Evolutionary conservation across 2,888 invertebrate genomes (phyloP).

Genomic region (Syritta pipiens): DNA sequence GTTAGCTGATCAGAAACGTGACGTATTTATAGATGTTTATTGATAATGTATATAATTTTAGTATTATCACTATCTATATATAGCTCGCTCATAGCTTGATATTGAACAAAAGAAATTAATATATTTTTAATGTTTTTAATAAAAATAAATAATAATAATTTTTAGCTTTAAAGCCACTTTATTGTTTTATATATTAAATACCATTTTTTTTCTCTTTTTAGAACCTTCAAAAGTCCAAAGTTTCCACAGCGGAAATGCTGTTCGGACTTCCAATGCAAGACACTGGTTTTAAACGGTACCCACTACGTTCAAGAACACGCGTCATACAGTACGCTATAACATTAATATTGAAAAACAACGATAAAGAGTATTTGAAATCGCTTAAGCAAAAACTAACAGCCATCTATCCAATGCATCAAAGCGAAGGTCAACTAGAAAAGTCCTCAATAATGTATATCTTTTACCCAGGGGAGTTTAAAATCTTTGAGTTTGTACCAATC

Average conservation of each 20-base stretch:
- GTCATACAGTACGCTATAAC: slow-evolving; percentile 95
- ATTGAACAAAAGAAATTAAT: too few relatives aligned
- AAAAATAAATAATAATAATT: too few relatives aligned
- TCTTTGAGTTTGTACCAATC: slow-evolving; percentile 91
- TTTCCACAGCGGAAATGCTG: slow-evolving; percentile 91
- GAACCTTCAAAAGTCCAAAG: slow-evolving; percentile 91
- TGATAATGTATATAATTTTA: too few relatives aligned
- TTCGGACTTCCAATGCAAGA: slow-evolving; percentile 95
- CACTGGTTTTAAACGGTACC: slow-evolving; percentile 93
- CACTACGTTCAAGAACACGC: slow-evolving; percentile 89
- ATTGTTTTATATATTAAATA: too few relatives aligned
- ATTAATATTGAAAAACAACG: slow-evolving; percentile 89
- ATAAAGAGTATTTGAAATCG: slow-evolving; percentile 88
- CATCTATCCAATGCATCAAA: slow-evolving; percentile 86
- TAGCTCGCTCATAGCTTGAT: too few relatives aligned
- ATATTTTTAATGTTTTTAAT: too few relatives aligned
- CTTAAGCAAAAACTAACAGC: slow-evolving; percentile 85
- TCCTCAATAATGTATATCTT: slow-evolving; percentile 84
- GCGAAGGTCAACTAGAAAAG: slow-evolving; percentile 70
- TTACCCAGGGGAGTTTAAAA: slow-evolving; percentile 93
- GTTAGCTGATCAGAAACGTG: too few relatives aligned
- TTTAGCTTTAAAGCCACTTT: too few relatives aligned
- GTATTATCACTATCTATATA: too few relatives aligned
- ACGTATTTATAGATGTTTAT: too few relatives aligned
- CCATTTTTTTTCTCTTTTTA: slow-evolving; percentile 76